These are phyloP conservation scores for Aramus guarauna DNA, from an alignment of 2,113 vertebrate genomes.

Conservation along the genomic window DNA sequence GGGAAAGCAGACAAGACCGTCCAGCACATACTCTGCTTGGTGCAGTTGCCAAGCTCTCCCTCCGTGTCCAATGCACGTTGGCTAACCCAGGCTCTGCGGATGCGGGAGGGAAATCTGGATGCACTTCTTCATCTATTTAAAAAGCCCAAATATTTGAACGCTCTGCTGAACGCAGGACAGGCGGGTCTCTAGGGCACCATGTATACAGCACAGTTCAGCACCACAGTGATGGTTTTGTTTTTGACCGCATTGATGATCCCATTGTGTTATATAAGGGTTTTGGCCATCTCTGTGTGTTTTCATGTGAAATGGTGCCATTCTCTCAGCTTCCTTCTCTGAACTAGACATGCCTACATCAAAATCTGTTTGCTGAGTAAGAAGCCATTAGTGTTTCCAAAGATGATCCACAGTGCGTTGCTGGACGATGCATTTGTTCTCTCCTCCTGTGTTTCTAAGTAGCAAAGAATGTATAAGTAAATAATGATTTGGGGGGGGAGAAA, in stretches of 20 bases:
- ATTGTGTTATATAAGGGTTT: not conserved
- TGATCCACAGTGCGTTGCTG: not conserved
- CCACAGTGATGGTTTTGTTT: not conserved
- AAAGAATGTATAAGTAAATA: conserved; percentile 52
- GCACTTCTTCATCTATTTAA: not conserved
- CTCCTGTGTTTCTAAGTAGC: conserved; percentile 44
- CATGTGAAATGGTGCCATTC: not conserved
- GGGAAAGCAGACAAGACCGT: not conserved
- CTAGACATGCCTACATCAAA: not conserved
- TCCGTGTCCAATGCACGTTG: rapidly evolving
- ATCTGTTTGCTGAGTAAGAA: not conserved
- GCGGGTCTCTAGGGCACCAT: rapidly evolving
- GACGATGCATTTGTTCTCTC: not conserved
- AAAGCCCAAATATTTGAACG: not conserved
- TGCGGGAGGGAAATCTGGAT: not conserved
- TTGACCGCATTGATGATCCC: not conserved
- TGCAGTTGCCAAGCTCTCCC: not conserved
- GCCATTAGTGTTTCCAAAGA: not conserved
- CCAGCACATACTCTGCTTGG: not conserved
- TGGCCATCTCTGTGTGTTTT: not conserved
- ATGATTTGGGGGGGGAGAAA: not conserved
- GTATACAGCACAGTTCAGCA: not conserved
- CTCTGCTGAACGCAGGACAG: not conserved
- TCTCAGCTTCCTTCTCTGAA: not conserved
- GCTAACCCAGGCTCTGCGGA: not conserved